A percentile compares a stretch with the other conserved stretches of the same genome.
These are phyloP conservation scores for Dendrocincla fuliginosa DNA, from an alignment of 2,797 vertebrate species.

Conservation along the genomic window DNA sequence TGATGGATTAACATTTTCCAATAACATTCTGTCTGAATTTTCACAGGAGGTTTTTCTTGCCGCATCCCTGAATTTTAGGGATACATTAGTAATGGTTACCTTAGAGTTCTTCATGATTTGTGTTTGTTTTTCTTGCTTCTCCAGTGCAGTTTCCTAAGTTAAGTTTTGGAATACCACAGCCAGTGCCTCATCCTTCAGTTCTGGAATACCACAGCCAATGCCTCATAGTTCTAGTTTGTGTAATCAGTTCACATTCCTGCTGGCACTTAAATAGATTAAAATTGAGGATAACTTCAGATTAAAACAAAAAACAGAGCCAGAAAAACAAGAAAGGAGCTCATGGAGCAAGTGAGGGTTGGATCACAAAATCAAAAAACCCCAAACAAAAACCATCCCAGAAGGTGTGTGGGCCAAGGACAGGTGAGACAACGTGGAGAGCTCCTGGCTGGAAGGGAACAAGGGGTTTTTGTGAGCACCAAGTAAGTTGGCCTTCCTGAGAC, in stretches of 20 bases:
- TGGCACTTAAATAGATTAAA: neutral
- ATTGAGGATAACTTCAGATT: neutral
- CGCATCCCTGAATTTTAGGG: neutral
- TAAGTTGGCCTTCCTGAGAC: neutral
- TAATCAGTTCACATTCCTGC: neutral
- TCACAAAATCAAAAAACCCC: neutral
- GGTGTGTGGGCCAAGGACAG: neutral
- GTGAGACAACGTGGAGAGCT: neutral
- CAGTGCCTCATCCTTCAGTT: neutral
- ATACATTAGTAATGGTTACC: neutral
- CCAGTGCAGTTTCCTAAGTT: neutral
- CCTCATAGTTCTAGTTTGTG: accelerated
- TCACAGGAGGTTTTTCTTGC: slow-evolving; percentile 6
- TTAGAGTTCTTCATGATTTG: neutral
- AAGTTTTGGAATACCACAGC: neutral
- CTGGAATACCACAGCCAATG: neutral
- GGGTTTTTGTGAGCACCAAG: neutral
- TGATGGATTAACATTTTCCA: slow-evolving; percentile 24
- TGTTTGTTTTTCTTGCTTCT: neutral
- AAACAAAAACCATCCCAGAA: neutral
- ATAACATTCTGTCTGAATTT: neutral
- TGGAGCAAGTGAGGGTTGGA: neutral
- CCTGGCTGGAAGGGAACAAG: neutral
- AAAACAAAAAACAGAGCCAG: neutral
- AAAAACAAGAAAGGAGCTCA: neutral